Evolutionary conservation across 2,797 vertebrate genomes (phyloP).

Genomic region (Bovichtus diacanthus): DNA sequence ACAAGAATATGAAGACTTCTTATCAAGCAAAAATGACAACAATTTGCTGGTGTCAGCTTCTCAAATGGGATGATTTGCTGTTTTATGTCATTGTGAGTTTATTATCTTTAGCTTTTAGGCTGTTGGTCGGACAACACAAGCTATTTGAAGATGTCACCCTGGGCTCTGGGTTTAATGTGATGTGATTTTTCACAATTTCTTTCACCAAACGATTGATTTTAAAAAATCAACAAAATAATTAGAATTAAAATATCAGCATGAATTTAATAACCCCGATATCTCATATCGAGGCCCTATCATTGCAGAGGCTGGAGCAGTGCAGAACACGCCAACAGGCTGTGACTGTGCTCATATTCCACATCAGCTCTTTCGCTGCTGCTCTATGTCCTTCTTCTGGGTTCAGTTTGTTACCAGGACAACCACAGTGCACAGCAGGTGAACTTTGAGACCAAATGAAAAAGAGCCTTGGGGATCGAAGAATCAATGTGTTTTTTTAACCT

Average conservation of each 20-base stretch:
- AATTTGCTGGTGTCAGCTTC: neutral
- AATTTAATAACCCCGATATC: neutral
- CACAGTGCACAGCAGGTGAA: conserved; percentile 67
- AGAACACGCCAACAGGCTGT: neutral
- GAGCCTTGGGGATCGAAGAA: conserved; percentile 25
- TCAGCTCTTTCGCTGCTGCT: conserved; percentile 12
- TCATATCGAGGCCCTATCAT: neutral
- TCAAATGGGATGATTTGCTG: neutral
- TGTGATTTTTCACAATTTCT: neutral
- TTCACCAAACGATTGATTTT: neutral
- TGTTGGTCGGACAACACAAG: neutral
- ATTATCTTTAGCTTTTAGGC: conserved; percentile 2
- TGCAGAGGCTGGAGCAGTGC: neutral
- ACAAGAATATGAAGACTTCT: neutral
- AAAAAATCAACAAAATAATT: neutral
- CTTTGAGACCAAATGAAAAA: conserved; percentile 80
- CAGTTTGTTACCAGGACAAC: conserved; percentile 71
- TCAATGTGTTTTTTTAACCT: conserved; percentile 65
- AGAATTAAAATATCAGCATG: neutral
- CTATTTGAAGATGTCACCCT: neutral
- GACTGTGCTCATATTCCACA: conserved; percentile 3
- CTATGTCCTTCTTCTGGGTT: conserved; percentile 6
- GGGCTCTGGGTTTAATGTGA: neutral
- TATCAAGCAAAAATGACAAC: neutral
- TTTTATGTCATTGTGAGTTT: neutral